Base-by-base conservation (phyloP, 92 coral and sea anemone species). In the Porites evermanni region DNA sequence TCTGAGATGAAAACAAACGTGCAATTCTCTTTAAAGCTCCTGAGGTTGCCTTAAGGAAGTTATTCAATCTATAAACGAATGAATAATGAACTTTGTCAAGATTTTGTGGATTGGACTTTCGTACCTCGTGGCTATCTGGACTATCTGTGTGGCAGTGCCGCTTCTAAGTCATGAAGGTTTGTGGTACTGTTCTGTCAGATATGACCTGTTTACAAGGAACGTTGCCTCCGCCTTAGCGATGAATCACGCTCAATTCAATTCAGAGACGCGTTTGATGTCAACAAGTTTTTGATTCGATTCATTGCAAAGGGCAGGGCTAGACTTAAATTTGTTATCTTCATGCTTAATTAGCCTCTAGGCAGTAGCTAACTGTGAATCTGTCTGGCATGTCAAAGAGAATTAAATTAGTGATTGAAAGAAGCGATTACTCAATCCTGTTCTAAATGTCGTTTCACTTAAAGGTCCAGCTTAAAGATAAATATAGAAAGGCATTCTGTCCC, bases 61-160 rank as follows among this genome's bases (percentile, higher is more conserved):
- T 14, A 64, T 18, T 1, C 12, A 21, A 64, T 7, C 21, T 18
- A 61, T 3, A 69, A n/a, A 12, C 8, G 61, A 56, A 11, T 54
- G n/a, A 7, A 81, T 16, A 29, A 83, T 83, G 87, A 71, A 83
- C 73, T 63, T 73, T 1, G 21, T 6, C 8, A 73, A 74, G 51
- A n/a, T 83, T 19, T 4, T 83, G 2, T 83, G 72, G 72, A 74
- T 61, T 73, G 72, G 50, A 52, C 26, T 83, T 73, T 61, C 29
- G 58, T 83, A 74, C 52, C 7, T 83, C 61, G 14, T 74, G 59
- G 73, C 65, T 50, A 6, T 74, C 5, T 17, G 72, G 59, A 64
- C 72, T 50, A 10, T 74, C 5, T 17, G 72, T 64, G 64, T 72
- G 53, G 87, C 73, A 9, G 23, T 64, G 53, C 58, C 79, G 8